Conservation (phyloP, 2,888 invertebrate species). For the Caenorhabditis sp. region DNA sequence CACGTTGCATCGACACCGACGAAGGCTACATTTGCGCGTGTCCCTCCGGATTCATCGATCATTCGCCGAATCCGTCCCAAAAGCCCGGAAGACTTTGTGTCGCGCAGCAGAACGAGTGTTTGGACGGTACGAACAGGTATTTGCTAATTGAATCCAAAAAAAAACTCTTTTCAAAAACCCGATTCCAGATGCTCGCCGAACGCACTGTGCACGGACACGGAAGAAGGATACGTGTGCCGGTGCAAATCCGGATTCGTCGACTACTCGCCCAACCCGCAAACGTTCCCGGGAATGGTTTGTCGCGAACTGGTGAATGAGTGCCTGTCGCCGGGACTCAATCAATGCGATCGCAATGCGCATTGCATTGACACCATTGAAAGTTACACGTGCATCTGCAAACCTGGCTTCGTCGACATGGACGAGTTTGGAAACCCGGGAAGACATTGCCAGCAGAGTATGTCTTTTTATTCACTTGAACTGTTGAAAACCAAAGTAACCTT, state of each 20-base stretch:
- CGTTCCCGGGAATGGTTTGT: slow-evolving; percentile 75
- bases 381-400: slow-evolving; percentile 73
- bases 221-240: slow-evolving; percentile 76
- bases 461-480: not conserved
- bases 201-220: slow-evolving; percentile 78
- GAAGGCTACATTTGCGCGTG: slow-evolving; percentile 77
- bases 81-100: slow-evolving; percentile 77
- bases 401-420: slow-evolving; percentile 77
- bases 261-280: slow-evolving; percentile 78
- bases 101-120: slow-evolving; percentile 77
- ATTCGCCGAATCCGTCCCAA: slow-evolving; percentile 70
- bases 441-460: slow-evolving; percentile 69
- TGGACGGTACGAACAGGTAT: slow-evolving; percentile 68
- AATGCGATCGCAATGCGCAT: slow-evolving; percentile 75
- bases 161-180: too few relatives aligned
- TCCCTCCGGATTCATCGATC: slow-evolving; percentile 74
- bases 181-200: slow-evolving; percentile 73
- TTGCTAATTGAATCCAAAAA: too few relatives aligned
- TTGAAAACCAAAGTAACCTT: slow-evolving; percentile 1
- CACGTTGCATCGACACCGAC: slow-evolving; percentile 77
- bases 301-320: slow-evolving; percentile 77
- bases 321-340: slow-evolving; percentile 65
- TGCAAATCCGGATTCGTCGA: slow-evolving; percentile 79
- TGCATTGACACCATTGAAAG: slow-evolving; percentile 78
- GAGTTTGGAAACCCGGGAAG: slow-evolving; percentile 78